Evolutionary conservation across 1,140 invertebrate species (phyloP), one percentile per base, ranked within the genome.

Genomic region (Rhynchophorus ferrugineus): DNA sequence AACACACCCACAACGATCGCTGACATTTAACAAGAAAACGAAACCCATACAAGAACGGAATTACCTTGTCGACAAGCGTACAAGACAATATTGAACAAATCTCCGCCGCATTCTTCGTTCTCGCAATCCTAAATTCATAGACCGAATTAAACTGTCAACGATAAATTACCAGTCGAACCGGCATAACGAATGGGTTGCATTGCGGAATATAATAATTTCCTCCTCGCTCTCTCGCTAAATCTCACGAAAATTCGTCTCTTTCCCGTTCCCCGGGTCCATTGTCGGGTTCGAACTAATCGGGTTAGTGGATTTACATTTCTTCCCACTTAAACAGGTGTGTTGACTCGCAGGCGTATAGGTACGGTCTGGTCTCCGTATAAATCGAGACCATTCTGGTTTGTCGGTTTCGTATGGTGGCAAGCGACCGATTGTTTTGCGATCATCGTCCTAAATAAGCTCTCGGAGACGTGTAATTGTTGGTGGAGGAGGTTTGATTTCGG

Each of bases 271-370:
- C n/a, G n/a, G n/a, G 24, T 29, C 24, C 24, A 29, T 29, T 29
- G 24, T 29, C 5, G 11, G 11, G 5, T 29, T 29, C 24, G 29
- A 24, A 24, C 24, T 49, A 49, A 49, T 49, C 47, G 47, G 47
- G 47, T 49, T 49, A 49, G 47, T 49, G 22, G 47, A 49, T 49
- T 49, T 49, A 49, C 47, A 49, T 49, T 41, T 49, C 47, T 49
- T 49, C 47, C 47, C 47, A 49, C 47, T 49, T 49, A 41, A 49
- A 37, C 47, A 49, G 47, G 47, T 49, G 47, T 41, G 47, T 13
- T 24, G 9, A 21, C 24, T 49, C 37, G 41, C 47, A 49, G 14
- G 37, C 39, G 38, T 24, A 38, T 49, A 38, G 47, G 47, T 39
- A 29, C 39, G 36, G 41, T 49, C 41, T n/a, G n/a, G n/a, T n/a